Base-by-base conservation (phyloP, 1,140 invertebrate genomes). In the Drosophila pruinosa region DNA sequence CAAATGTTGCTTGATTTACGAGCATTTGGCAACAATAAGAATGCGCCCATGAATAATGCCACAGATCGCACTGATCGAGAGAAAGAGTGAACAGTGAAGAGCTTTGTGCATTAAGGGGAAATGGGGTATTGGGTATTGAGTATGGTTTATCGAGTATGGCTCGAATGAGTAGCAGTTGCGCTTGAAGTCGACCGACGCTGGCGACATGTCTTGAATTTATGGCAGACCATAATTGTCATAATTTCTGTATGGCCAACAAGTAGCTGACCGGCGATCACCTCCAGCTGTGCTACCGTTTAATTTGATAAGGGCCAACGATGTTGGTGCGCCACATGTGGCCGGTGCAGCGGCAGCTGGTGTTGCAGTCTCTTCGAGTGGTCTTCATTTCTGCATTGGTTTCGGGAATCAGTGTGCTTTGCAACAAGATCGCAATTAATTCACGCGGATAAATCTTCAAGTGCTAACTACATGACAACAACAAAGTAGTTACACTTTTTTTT, bases 391-490 rank as follows among this genome's bases (percentile, higher is more conserved):
- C 56, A 17, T 17, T 19, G 57, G 1, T n/a, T 12, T 5, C 12
- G 22, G 41, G 79, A 41, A 73, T 75, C 73, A 31, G 6, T 80
- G 56, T 15, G 28, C 24, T 19, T 15, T 63, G 68, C 82, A 90
- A 91, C 89, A 81, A 89, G 89, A 88, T 89, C 76, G 86, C 89
- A 90, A 91, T 91, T 90, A 90, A 91, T 91, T 91, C 72, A 76
- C 89, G 79, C 85, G 89, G 89, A 91, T 91, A 90, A 91, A 91
- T 91, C 89, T 91, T 89, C 71, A 91, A 91, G 89, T 91, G 89
- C 89, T 91, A 91, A 91, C 89, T 91, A 91, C 89, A 91, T 91
- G 89, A 91, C 89, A 91, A 91, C 89, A 91, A 91, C 89, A 91
- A 91, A 91, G 89, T 91, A 86, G 75, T 80, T 81, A 76, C 82